Percentiles rank a stretch among this genome's conserved stretches.
These are phyloP conservation scores for Amblyjoppa fuscipennis DNA, from an alignment of 2,888 invertebrate genomes.

Conservation along the genomic window DNA sequence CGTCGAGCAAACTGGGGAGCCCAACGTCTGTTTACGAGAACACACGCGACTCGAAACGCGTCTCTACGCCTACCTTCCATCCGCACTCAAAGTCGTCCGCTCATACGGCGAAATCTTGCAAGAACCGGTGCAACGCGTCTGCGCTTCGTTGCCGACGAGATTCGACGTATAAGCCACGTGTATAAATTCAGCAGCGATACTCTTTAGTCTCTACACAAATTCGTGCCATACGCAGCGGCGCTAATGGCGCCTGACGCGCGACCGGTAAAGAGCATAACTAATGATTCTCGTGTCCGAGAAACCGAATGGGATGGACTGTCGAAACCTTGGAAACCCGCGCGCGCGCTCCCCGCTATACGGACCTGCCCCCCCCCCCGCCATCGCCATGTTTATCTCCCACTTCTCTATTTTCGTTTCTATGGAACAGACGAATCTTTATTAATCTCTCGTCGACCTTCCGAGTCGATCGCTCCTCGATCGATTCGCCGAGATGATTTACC, in stretches of 20 bases:
- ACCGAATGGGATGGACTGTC: not conserved
- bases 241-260: conserved; percentile 16
- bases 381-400: not conserved
- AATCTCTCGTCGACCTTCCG: conserved; percentile 1
- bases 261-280: conserved; percentile 25
- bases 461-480: not conserved
- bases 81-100: not conserved
- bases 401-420: conserved; percentile 11
- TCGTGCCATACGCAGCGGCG: not conserved
- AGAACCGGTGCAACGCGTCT: not conserved
- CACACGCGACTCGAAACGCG: not conserved
- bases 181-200: not conserved
- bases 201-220: not conserved
- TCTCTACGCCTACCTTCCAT: not conserved
- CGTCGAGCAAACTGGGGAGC: not conserved
- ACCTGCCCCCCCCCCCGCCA: not conserved
- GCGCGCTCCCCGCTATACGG: not conserved
- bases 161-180: not conserved
- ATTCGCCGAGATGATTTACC: conserved; percentile 60
- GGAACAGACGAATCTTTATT: conserved; percentile 19
- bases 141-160: not conserved
- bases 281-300: conserved; percentile 17
- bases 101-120: not conserved
- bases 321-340: not conserved
- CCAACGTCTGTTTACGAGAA: not conserved